Base-by-base conservation (phyloP, 1,140 invertebrate species). In the Drosophila yakuba region DNA sequence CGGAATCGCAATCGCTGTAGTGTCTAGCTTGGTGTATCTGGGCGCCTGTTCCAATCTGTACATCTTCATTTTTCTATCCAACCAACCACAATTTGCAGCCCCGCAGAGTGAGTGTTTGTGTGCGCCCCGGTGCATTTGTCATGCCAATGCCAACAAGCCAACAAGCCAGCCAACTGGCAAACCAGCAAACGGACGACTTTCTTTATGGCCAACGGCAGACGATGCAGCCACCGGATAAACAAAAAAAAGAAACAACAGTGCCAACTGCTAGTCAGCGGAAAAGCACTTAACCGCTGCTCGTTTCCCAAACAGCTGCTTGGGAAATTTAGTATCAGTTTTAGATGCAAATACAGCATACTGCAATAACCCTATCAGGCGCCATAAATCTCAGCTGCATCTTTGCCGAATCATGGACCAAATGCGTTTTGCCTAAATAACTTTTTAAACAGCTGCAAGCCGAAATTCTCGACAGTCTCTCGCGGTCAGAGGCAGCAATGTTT, bases 11-110 rank as follows among this genome's bases (percentile, higher is more conserved):
- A 45, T 45, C 15, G 10, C 17, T 20, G 43, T 45, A 35, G 63
- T 8, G 15, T 14, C 74, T 47, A 47, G 45, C 45, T 75, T 14
- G 23, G 12, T 8, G 55, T 38, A 62, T 72, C 85, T 90, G 85
- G 28, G 78, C 80, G 78, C 85, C 85, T 89, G 63, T 68, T 89
- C 36, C 36, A 90, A 79, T 89, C 85, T 80, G 84, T 89, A 84
- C 84, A 89, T 89, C 84, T 89, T 89, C 84, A 89, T 89, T 89
- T 89, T 89, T 80, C 84, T 82, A 88, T 74, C 77, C 63, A 77
- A 48, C 39, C 51, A 32, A 10, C 32, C 32, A 8, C 32, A 10
- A 32, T 51, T 25, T 64, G 61, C 74, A 64, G 76, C 51, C 45
- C 41, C 28, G 20, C 32, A 52, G 38, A 43, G 25, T 44, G 71